phyloP scores from a whole-genome alignment of 2,113 vertebrate genomes.

The Solea solea region DNA sequence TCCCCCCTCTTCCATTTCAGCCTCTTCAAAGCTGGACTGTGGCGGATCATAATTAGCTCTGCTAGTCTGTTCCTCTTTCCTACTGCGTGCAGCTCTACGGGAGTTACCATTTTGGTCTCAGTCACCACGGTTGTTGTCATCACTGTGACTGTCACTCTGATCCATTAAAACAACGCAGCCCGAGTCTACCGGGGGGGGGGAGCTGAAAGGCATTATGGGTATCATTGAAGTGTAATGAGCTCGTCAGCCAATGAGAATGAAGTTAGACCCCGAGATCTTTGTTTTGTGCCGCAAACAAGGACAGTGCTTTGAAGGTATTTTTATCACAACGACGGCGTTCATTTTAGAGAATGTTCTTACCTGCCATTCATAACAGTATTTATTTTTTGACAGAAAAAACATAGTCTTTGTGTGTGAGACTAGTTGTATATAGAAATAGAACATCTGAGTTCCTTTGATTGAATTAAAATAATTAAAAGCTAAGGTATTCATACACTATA shows the following conservation, averaged over 20 bases:
- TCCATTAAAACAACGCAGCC: slow-evolving; percentile 14
- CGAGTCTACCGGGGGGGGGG: background rate
- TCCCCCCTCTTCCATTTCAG: background rate
- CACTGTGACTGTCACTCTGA: background rate
- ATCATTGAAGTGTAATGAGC: slow-evolving; percentile 3
- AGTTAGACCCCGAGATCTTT: background rate
- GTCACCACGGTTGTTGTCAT: background rate
- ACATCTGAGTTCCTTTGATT: too few species aligned
- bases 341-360: too few species aligned
- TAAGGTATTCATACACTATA: too few species aligned
- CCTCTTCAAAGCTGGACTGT: slow-evolving; percentile 8
- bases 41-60: slow-evolving; percentile 19
- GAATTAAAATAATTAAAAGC: too few species aligned
- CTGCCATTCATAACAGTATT: background rate
- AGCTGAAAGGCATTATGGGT: slow-evolving; percentile 18
- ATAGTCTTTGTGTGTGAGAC: too few species aligned
- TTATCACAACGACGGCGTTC: background rate
- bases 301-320: background rate
- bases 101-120: background rate
- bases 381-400: background rate
- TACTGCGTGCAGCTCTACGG: slow-evolving; percentile 6
- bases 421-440: too few species aligned
- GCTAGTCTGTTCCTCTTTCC: background rate
- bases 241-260: slow-evolving; percentile 3
- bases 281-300: background rate